phyloP scores from a whole-genome alignment of 2,888 invertebrate genomes.

The Tuberolachnus salignus region DNA sequence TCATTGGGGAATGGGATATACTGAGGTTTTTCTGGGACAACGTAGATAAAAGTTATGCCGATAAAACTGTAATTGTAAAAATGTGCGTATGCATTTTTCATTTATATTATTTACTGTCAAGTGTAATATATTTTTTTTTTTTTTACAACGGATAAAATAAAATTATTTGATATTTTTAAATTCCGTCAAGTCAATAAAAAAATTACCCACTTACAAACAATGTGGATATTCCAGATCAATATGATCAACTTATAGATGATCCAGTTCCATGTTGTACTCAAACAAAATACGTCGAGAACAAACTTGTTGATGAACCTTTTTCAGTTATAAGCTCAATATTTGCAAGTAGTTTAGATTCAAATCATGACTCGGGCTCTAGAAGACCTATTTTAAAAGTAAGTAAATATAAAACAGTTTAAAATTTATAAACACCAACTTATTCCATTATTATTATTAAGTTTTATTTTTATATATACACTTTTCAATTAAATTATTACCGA shows the following conservation, averaged over 20 bases:
- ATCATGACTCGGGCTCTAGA: neutral
- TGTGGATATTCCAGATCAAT: slow-evolving; percentile 2
- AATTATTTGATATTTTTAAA: slow-evolving; percentile 23
- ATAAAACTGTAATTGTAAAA: neutral
- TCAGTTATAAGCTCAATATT: neutral
- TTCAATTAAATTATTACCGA: too few species aligned
- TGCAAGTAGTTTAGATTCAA: slow-evolving; percentile 6
- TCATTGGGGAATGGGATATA: too few species aligned
- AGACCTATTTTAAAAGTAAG: neutral
- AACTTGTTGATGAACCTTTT: too few species aligned
- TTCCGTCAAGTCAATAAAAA: neutral
- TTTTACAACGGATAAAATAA: slow-evolving; percentile 11
- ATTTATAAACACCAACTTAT: too few species aligned
- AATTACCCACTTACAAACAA: slow-evolving; percentile 6
- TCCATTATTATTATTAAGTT: too few species aligned
- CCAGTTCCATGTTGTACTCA: too few species aligned
- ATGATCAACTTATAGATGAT: too few species aligned
- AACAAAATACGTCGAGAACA: neutral
- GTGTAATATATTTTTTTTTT: slow-evolving; percentile 22
- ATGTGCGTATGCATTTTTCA: neutral
- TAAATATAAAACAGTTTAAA: neutral
- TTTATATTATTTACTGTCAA: slow-evolving; percentile 14
- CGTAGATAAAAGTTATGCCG: neutral
- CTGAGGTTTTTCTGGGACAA: neutral
- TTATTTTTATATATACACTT: too few species aligned